Percentiles rank a stretch among this genome's conserved stretches.
Evolutionary conservation across 2,797 vertebrate genomes (phyloP).

Genomic region (Rhinatrema bivittatum): DNA sequence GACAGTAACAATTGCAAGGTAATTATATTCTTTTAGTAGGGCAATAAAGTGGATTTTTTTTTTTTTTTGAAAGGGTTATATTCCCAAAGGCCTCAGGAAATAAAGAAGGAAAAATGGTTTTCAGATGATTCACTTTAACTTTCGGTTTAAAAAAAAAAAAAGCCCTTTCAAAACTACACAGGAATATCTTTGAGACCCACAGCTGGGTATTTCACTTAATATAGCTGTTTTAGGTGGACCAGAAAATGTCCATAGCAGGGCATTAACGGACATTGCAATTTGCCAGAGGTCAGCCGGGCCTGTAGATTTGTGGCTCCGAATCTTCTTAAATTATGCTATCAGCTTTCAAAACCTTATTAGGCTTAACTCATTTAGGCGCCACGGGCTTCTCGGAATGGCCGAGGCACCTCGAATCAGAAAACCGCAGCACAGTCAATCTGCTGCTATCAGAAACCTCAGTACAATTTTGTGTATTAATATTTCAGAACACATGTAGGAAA

Average conservation of each 20-base stretch:
- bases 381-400: conserved; percentile 75
- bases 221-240: conserved; percentile 49
- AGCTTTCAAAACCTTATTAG: conserved; percentile 81
- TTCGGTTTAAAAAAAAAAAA: conserved; percentile 16
- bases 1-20: conserved; percentile 44
- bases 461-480: conserved; percentile 86
- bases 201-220: conserved; percentile 65
- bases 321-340: conserved; percentile 73
- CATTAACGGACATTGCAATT: conserved; percentile 62
- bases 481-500: conserved; percentile 67
- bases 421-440: conserved; percentile 63
- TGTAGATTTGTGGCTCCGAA: conserved; percentile 46
- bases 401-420: conserved; percentile 63
- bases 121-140: conserved; percentile 17
- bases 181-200: conserved; percentile 42
- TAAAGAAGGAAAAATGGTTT: conserved; percentile 17
- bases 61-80: too few species aligned
- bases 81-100: conserved; percentile 18
- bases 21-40: conserved; percentile 38
- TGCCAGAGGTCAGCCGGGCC: conserved; percentile 49
- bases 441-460: conserved; percentile 71
- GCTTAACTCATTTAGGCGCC: conserved; percentile 78
- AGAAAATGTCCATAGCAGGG: conserved; percentile 49
- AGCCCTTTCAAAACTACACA: conserved; percentile 31
- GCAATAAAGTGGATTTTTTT: too few species aligned